phyloP scores from a whole-genome alignment of 2,113 vertebrate genomes.

The Caloenas nicobarica region DNA sequence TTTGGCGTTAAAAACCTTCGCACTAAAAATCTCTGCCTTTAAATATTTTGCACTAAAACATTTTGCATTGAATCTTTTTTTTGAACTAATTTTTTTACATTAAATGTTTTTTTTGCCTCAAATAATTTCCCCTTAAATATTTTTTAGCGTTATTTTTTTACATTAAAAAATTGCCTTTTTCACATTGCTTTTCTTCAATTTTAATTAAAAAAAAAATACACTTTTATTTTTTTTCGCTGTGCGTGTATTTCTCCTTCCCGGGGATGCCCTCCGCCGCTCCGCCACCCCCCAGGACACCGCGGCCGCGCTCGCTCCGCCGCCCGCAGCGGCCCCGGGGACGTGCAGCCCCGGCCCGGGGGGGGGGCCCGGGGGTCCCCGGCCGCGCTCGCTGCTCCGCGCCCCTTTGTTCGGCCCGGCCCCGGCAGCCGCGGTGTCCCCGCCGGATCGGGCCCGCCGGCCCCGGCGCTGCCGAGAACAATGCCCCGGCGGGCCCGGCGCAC shows the following conservation, averaged over 20 bases:
- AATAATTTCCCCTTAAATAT: neutral
- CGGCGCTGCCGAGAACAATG: constrained; percentile 33
- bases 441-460: constrained; percentile 15
- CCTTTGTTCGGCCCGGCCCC: constrained; percentile 8
- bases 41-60: neutral
- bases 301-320: neutral
- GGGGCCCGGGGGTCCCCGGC: neutral
- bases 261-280: neutral
- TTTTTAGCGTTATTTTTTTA: neutral
- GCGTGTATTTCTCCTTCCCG: neutral
- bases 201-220: neutral
- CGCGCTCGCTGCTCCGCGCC: neutral
- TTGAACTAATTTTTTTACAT: neutral
- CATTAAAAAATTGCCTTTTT: neutral
- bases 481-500: neutral
- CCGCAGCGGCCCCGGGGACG: neutral
- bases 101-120: neutral
- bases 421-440: neutral
- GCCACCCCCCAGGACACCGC: neutral
- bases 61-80: neutral
- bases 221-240: neutral
- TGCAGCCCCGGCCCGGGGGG: too few relatives aligned
- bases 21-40: neutral
- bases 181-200: neutral
- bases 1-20: neutral